Evolutionary conservation across 2,113 vertebrate species (phyloP).

Genomic region (Melanotaenia duboulayi): DNA sequence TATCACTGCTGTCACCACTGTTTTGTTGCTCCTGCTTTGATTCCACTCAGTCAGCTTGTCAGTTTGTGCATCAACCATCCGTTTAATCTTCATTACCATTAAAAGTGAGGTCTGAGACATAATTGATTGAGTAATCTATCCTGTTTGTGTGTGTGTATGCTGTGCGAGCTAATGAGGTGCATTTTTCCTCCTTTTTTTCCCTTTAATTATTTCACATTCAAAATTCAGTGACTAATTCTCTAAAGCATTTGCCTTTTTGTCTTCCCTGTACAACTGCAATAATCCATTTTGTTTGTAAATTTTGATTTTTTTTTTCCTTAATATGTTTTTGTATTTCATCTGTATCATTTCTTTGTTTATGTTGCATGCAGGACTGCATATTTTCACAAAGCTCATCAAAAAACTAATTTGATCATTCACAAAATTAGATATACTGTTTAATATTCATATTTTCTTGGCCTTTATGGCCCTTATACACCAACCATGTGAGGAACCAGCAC

Average conservation of each 20-base stretch:
- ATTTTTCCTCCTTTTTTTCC: neutral
- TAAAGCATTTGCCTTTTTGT: neutral
- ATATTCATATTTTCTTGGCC: no score
- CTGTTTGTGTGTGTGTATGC: neutral
- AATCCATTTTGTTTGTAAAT: no score
- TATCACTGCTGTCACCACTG: no score
- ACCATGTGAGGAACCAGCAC: no score
- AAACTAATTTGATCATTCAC: no score
- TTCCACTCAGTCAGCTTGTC: no score
- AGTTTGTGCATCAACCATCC: no score
- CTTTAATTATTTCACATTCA: constrained; percentile 8
- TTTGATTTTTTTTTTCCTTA: neutral
- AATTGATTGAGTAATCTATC: constrained; percentile 13
- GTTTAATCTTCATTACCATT: neutral
- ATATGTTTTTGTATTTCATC: constrained; percentile 7
- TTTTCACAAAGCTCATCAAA: no score
- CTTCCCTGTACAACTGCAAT: neutral
- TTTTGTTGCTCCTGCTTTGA: no score
- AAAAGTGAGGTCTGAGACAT: neutral
- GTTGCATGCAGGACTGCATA: no score
- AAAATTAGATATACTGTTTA: no score
- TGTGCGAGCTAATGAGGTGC: neutral
- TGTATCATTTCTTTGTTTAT: neutral
- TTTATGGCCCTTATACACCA: no score
- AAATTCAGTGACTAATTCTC: neutral